Evolutionary conservation across 1,140 invertebrate genomes (phyloP).

Genomic region (Rhagoletis pomonella): DNA sequence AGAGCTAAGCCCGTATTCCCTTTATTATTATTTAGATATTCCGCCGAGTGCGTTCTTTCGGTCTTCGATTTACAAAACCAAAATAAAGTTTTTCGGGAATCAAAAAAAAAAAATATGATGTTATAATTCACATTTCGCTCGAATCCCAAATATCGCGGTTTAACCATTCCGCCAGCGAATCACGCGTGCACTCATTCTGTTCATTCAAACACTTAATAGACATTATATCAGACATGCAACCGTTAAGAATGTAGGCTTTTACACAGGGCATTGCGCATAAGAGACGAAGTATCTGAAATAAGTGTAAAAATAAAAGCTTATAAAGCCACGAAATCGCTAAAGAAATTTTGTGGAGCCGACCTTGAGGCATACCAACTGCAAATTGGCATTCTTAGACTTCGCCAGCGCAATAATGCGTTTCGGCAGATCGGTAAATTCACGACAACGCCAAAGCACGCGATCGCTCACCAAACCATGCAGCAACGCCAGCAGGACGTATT

Average conservation of each 20-base stretch:
- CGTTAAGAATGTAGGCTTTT: conserved; percentile 65
- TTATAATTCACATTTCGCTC: conserved; percentile 6
- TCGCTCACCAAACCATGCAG: conserved; percentile 68
- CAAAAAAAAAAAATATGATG: not conserved
- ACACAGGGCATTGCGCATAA: conserved; percentile 66
- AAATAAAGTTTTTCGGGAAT: not conserved
- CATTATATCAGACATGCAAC: conserved; percentile 62
- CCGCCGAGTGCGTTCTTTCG: too few relatives aligned
- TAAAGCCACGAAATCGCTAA: not conserved
- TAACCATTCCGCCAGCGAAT: conserved; percentile 64
- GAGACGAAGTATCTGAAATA: conserved; percentile 58
- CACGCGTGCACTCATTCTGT: conserved; percentile 63
- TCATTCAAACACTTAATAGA: conserved; percentile 61
- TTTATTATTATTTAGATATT: too few relatives aligned
- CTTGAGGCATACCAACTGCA: conserved; percentile 63
- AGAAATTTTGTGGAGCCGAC: not conserved
- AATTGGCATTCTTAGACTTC: not conserved
- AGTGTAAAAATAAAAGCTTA: too few relatives aligned
- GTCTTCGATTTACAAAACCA: not conserved
- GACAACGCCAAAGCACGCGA: conserved; percentile 63
- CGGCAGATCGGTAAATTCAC: conserved; percentile 66
- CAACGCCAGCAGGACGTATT: conserved; percentile 62
- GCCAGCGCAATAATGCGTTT: conserved; percentile 53
- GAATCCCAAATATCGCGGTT: conserved; percentile 62
- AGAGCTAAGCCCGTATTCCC: too few relatives aligned